A percentile compares a stretch with the other conserved stretches of the same genome.
Evolutionary conservation across 2,797 vertebrate species (phyloP).

Genomic region (Chrosomus eos): DNA sequence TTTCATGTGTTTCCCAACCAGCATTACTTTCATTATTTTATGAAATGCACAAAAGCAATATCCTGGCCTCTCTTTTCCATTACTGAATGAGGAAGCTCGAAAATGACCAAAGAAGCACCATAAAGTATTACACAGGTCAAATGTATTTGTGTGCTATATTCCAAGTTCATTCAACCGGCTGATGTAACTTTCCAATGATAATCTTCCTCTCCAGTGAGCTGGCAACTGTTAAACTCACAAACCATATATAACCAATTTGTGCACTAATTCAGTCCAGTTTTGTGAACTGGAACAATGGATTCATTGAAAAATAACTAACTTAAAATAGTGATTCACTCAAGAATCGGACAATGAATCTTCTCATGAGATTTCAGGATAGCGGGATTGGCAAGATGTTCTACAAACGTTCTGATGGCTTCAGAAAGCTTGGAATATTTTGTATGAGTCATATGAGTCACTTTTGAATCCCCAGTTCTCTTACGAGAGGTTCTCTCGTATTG

Average conservation of each 20-base stretch:
- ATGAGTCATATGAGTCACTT: background rate
- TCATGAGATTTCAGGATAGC: background rate
- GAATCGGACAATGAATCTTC: background rate
- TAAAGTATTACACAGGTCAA: background rate
- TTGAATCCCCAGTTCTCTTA: background rate
- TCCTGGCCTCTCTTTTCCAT: background rate
- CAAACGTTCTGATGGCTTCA: background rate
- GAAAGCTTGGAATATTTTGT: background rate
- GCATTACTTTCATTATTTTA: background rate
- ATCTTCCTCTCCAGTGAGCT: background rate
- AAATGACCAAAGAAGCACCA: background rate
- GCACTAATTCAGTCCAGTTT: background rate
- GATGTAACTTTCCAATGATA: background rate
- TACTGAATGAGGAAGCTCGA: background rate
- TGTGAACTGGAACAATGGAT: background rate
- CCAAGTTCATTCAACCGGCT: background rate
- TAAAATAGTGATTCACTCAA: background rate
- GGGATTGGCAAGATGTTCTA: background rate
- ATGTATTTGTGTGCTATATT: background rate
- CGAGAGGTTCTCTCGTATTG: too few species aligned
- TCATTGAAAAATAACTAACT: background rate
- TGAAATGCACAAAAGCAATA: background rate
- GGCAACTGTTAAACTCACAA: slow-evolving; percentile 3
- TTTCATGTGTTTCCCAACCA: background rate
- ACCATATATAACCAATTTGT: background rate